Evolutionary conservation across 2,888 invertebrate genomes (phyloP).

Genomic region (Toxonevra muliebris): DNA sequence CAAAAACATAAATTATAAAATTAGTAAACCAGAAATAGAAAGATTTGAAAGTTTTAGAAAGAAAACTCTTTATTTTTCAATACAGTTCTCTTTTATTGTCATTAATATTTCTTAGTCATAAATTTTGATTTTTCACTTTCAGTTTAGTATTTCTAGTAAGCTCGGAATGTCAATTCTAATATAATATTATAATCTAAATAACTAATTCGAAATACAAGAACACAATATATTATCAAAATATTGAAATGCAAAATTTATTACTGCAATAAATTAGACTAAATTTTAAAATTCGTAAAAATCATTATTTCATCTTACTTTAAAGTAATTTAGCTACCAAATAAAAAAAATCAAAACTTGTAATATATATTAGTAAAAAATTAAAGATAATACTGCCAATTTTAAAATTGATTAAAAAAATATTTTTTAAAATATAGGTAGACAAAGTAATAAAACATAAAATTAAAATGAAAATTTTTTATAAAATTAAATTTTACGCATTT

Average conservation of each 20-base stretch:
- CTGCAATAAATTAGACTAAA: too few relatives aligned
- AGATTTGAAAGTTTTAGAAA: too few relatives aligned
- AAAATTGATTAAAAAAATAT: background rate
- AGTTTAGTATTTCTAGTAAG: background rate
- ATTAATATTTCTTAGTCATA: too few relatives aligned
- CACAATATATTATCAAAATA: background rate
- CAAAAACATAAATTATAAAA: too few relatives aligned
- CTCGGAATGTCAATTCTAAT: background rate
- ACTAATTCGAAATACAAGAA: background rate
- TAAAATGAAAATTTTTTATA: background rate
- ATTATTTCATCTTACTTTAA: background rate
- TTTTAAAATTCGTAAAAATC: background rate
- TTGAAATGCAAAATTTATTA: background rate
- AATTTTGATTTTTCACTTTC: too few relatives aligned
- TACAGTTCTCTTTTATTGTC: too few relatives aligned
- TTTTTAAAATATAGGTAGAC: background rate
- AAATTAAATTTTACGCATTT: background rate
- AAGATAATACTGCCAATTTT: slow-evolving; percentile 4
- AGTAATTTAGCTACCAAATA: background rate
- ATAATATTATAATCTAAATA: background rate
- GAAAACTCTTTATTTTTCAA: too few relatives aligned
- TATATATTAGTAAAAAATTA: background rate
- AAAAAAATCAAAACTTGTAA: background rate
- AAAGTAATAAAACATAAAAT: background rate
- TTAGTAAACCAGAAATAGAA: too few relatives aligned